phyloP scores from a whole-genome alignment of 2,113 vertebrate genomes.

The Grus americana region DNA sequence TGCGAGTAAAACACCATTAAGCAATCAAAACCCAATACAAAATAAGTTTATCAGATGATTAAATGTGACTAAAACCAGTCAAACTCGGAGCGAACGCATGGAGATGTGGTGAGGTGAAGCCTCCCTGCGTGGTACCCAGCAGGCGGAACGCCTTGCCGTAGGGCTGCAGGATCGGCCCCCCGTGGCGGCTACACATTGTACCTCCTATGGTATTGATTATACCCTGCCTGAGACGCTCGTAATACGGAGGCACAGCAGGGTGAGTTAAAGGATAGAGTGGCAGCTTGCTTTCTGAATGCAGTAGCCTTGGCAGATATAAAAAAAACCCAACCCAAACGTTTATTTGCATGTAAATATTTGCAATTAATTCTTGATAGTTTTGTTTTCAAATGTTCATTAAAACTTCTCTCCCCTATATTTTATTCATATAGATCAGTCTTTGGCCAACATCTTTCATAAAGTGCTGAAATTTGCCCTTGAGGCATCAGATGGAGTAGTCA shows the following conservation, averaged over 20 bases:
- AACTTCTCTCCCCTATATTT: conserved; percentile 70
- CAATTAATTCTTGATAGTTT: conserved; percentile 41
- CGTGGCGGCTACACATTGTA: rapidly evolving
- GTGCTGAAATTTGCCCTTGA: conserved; percentile 81
- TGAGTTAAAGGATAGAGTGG: not conserved
- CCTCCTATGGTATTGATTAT: not conserved
- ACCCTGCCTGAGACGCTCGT: not conserved
- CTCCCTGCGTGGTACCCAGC: rapidly evolving
- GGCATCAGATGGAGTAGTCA: conserved; percentile 83
- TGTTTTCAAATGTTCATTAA: conserved; percentile 57
- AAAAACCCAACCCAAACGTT: not conserved
- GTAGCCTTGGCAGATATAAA: not conserved
- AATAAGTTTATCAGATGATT: not conserved
- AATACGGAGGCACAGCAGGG: not conserved
- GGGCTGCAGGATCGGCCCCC: not conserved
- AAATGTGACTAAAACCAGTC: not conserved
- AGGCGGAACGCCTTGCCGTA: not conserved
- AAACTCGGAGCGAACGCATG: rapidly evolving
- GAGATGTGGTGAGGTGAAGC: not conserved
- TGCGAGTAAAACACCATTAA: not conserved
- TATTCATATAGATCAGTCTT: conserved; percentile 69
- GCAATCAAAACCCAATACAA: not conserved
- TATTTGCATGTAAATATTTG: conserved; percentile 55
- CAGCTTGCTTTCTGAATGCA: not conserved
- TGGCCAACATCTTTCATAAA: conserved; percentile 69